Evolutionary conservation across 2,797 vertebrate genomes (phyloP).

Genomic region (Typhlichthys subterraneus): DNA sequence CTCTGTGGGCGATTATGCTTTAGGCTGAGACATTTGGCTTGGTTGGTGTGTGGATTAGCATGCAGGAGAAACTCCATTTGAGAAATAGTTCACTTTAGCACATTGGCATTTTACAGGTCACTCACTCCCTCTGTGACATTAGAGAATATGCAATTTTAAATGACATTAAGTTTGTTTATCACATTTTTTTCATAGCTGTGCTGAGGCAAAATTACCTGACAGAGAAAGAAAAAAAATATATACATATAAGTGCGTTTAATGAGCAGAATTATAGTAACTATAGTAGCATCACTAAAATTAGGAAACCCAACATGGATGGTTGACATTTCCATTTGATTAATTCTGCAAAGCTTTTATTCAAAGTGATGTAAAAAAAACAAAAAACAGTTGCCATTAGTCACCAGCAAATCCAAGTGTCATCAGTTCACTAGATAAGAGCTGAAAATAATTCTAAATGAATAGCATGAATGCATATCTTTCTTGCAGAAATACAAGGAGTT

Average conservation of each 20-base stretch:
- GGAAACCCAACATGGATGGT: no score
- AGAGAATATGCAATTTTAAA: neutral
- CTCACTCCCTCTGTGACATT: neutral
- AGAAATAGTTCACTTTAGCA: conserved; percentile 7
- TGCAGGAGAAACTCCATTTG: conserved; percentile 5
- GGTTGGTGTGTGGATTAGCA: conserved; percentile 36
- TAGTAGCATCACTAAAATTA: no score
- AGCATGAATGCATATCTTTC: conserved; percentile 13
- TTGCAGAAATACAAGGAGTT: conserved; percentile 97
- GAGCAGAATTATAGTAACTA: no score
- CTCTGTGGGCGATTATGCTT: conserved; percentile 28
- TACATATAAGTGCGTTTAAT: no score
- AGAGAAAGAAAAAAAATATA: no score
- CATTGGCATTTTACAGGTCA: neutral
- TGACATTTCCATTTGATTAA: no score
- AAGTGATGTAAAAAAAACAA: no score
- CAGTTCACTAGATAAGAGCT: no score
- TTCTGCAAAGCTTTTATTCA: no score
- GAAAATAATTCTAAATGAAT: conserved; percentile 1
- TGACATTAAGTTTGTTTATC: neutral
- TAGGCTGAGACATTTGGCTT: conserved; percentile 40
- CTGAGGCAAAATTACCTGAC: neutral
- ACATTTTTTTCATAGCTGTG: neutral
- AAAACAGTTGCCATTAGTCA: no score
- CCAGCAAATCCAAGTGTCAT: no score